Evolutionary conservation across 2,888 invertebrate genomes (phyloP).

Genomic region (Folsomia candida): DNA sequence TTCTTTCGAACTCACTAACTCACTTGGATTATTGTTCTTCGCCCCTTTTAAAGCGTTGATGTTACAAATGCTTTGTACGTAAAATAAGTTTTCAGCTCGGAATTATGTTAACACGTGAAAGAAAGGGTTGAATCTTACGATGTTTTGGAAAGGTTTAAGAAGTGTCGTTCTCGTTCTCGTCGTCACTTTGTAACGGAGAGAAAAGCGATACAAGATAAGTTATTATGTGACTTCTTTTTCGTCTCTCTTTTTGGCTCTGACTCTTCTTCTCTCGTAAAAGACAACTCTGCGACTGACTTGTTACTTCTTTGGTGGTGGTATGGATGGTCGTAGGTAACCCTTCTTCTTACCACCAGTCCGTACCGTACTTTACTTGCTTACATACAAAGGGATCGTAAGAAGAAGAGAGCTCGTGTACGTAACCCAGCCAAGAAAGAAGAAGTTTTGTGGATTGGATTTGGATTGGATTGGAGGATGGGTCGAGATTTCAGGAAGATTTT

Average conservation of each 20-base stretch:
- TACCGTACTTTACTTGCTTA: neutral
- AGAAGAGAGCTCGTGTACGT: neutral
- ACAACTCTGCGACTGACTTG: constrained; percentile 14
- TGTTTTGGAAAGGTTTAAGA: neutral
- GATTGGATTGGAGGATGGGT: neutral
- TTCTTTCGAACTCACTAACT: too few species aligned
- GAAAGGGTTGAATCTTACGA: neutral
- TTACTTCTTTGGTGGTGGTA: constrained; percentile 1
- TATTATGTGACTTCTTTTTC: neutral
- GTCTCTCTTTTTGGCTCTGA: neutral
- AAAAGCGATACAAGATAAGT: neutral
- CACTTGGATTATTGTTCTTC: too few species aligned
- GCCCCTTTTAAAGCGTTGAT: neutral
- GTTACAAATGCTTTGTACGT: too few species aligned
- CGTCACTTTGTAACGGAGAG: neutral
- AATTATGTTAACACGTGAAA: neutral
- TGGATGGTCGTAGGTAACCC: neutral
- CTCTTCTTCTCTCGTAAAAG: neutral
- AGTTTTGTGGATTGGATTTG: neutral
- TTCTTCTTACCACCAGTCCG: neutral
- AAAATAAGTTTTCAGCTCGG: neutral
- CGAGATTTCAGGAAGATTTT: too few species aligned
- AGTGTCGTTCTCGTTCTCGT: neutral
- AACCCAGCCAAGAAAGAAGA: too few species aligned
- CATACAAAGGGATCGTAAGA: neutral